These are phyloP conservation scores for Crocuta crocuta DNA, from an alignment of 2,113 vertebrate species.

Conservation along the genomic window DNA sequence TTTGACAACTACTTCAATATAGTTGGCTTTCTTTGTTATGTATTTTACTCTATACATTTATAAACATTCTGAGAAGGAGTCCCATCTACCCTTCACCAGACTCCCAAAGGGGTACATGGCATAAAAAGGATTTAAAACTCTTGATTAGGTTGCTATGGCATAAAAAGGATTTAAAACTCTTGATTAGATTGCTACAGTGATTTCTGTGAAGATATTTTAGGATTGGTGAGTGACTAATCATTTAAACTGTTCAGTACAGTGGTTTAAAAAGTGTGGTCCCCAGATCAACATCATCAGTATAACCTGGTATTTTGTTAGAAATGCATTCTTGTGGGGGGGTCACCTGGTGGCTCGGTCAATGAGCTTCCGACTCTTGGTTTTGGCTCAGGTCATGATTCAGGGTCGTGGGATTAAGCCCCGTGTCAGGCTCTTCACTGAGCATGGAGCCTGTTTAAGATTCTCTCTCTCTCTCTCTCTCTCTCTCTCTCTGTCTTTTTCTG, in stretches of 20 bases:
- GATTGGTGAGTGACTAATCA: neutral
- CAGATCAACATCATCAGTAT: neutral
- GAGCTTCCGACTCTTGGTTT: too few relatives aligned
- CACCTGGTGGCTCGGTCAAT: too few relatives aligned
- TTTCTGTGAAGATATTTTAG: constrained; percentile 27
- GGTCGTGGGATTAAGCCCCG: too few relatives aligned
- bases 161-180: neutral
- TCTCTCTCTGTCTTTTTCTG: too few relatives aligned
- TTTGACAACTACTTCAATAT: neutral
- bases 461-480: too few relatives aligned
- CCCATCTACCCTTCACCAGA: neutral
- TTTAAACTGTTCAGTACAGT: neutral
- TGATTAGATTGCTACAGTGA: neutral
- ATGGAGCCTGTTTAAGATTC: too few relatives aligned
- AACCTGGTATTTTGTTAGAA: constrained; percentile 13
- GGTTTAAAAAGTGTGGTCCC: constrained; percentile 16
- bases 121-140: neutral
- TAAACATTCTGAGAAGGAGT: constrained; percentile 22
- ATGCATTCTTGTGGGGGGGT: neutral
- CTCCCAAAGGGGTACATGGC: neutral
- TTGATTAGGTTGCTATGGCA: neutral
- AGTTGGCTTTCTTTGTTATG: constrained; percentile 39
- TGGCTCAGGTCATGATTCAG: too few relatives aligned
- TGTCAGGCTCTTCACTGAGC: too few relatives aligned
- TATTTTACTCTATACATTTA: constrained; percentile 51